Evolutionary conservation across 2,888 invertebrate species (phyloP).

Genomic region (Hirtodrosophila trivittata): DNA sequence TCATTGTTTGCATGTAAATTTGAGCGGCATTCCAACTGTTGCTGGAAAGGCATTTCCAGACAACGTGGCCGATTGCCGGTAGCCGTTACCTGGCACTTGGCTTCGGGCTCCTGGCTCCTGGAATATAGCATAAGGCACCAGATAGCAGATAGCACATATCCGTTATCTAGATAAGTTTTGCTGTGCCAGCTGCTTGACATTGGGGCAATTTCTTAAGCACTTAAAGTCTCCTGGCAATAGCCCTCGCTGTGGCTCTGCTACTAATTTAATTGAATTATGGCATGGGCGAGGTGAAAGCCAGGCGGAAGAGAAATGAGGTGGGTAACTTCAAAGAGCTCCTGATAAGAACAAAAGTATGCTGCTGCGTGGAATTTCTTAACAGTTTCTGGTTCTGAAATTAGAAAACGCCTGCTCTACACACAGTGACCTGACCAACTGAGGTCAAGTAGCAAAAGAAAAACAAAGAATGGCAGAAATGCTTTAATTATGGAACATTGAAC

Average conservation of each 20-base stretch:
- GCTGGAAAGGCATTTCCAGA: constrained; percentile 23
- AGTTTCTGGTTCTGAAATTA: constrained; percentile 40
- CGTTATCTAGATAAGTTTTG: constrained; percentile 15
- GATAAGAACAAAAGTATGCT: constrained; percentile 70
- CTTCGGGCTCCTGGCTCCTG: not conserved
- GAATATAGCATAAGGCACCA: too few relatives aligned
- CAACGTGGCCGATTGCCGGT: constrained; percentile 18
- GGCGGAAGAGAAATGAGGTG: not conserved
- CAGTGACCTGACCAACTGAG: constrained; percentile 31
- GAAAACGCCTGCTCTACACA: constrained; percentile 32
- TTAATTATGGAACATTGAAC: too few relatives aligned
- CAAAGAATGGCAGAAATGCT: too few relatives aligned
- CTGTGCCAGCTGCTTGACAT: not conserved
- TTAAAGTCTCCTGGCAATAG: constrained; percentile 39
- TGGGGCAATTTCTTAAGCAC: constrained; percentile 44
- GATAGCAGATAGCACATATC: not conserved
- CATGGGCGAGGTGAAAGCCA: constrained; percentile 7
- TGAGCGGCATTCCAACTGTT: constrained; percentile 45
- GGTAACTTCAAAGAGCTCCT: constrained; percentile 65
- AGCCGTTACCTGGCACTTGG: constrained; percentile 8
- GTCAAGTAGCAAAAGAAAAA: not conserved
- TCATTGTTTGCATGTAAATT: constrained; percentile 78
- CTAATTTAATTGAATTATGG: constrained; percentile 74
- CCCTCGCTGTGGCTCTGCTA: constrained; percentile 31
- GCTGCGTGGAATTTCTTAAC: constrained; percentile 60